Conservation (phyloP, 2,797 vertebrate species). For the Glossophaga mutica region DNA sequence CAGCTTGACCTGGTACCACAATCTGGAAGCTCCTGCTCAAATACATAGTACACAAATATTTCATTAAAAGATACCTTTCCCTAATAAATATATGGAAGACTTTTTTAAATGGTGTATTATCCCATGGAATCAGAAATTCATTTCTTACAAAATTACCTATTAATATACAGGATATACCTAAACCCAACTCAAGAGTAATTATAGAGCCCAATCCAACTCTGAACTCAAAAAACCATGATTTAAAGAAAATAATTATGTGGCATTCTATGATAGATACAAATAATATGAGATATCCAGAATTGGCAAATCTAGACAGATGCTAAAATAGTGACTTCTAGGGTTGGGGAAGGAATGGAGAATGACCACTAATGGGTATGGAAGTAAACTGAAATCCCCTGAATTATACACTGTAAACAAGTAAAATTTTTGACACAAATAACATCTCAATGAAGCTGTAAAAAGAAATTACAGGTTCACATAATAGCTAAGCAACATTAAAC, state of each 20-base stretch:
- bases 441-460: background rate
- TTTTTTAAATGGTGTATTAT: background rate
- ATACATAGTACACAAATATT: background rate
- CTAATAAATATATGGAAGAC: background rate
- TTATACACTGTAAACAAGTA: background rate
- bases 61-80: background rate
- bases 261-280: background rate
- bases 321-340: background rate
- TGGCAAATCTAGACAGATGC: background rate
- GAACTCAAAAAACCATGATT: background rate
- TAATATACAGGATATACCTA: background rate
- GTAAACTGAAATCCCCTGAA: background rate
- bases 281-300: background rate
- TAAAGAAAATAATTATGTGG: background rate
- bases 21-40: background rate
- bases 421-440: background rate
- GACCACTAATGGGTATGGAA: background rate
- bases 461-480: background rate
- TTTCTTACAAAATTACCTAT: background rate
- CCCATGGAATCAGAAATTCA: background rate
- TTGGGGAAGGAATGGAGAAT: background rate
- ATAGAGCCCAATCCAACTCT: background rate
- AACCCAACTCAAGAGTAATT: constrained; percentile 9
- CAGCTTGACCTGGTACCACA: background rate
- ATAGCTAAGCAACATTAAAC: constrained; percentile 1